A percentile compares a stretch with the other conserved stretches of the same genome.
These are phyloP conservation scores for Anthopleura xanthogrammica DNA, from an alignment of 92 coral and sea anemone genomes.

Conservation along the genomic window DNA sequence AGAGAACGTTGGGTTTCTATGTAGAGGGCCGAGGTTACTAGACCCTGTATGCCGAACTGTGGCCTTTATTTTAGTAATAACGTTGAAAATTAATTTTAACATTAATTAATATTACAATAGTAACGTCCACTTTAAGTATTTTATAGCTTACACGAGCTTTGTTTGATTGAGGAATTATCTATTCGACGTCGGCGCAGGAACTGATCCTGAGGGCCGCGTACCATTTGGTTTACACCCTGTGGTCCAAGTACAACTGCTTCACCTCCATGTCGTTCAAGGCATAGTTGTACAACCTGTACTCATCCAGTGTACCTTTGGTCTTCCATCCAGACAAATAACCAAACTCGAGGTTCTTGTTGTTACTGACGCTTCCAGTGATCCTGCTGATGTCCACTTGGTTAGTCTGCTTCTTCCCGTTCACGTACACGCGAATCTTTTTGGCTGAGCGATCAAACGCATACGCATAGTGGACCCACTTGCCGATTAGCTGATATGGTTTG, in stretches of 20 bases:
- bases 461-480: slow-evolving; percentile 62
- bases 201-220: too few relatives aligned
- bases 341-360: slow-evolving; percentile 58
- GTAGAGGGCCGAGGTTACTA: too few relatives aligned
- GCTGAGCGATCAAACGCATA: slow-evolving; percentile 60
- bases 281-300: slow-evolving; percentile 66
- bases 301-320: slow-evolving; percentile 76
- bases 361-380: slow-evolving; percentile 62
- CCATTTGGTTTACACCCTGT: slow-evolving; percentile 31
- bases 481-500: slow-evolving; percentile 35
- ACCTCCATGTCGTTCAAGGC: slow-evolving; percentile 45
- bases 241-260: slow-evolving; percentile 52
- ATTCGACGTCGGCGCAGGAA: too few relatives aligned
- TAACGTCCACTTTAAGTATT: too few relatives aligned
- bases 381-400: slow-evolving; percentile 52
- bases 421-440: slow-evolving; percentile 35
- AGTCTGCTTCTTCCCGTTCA: slow-evolving; percentile 69
- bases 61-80: too few relatives aligned
- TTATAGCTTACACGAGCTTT: too few relatives aligned
- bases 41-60: too few relatives aligned
- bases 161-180: too few relatives aligned
- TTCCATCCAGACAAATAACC: slow-evolving; percentile 72
- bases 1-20: too few relatives aligned
- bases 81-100: too few relatives aligned
- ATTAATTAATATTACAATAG: too few relatives aligned